Evolutionary conservation across 1,140 invertebrate genomes (phyloP).

Genomic region (Mylabris phalerata): DNA sequence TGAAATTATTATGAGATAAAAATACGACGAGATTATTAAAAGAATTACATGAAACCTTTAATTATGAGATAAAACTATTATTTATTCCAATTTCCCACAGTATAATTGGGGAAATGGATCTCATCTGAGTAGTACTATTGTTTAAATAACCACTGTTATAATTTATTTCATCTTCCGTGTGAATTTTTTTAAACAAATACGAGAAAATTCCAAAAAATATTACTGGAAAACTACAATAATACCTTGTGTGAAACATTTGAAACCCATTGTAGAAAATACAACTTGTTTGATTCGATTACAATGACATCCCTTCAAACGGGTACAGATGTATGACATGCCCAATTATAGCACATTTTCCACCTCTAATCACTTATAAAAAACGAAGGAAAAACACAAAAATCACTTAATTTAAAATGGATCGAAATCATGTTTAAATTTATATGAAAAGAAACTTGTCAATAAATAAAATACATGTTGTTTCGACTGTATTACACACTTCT

Average conservation of each 20-base stretch:
- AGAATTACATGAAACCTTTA: too few species aligned
- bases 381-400: neutral
- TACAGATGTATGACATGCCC: constrained; percentile 21
- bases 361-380: neutral
- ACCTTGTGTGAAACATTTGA: constrained; percentile 24
- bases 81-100: too few species aligned
- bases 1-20: too few species aligned
- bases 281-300: constrained; percentile 23
- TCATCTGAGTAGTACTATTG: neutral
- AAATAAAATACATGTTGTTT: too few species aligned
- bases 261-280: constrained; percentile 24
- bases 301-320: constrained; percentile 10
- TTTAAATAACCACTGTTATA: neutral
- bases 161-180: neutral
- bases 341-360: constrained; percentile 8
- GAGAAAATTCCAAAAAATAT: neutral
- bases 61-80: too few species aligned
- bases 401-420: neutral
- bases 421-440: neutral
- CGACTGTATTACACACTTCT: neutral
- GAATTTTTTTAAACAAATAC: neutral
- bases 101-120: too few species aligned
- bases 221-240: neutral
- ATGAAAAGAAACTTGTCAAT: neutral
- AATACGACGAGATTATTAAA: too few species aligned